Evolutionary conservation across 2,888 invertebrate genomes (phyloP).

Genomic region (Stegophylla sp.): DNA sequence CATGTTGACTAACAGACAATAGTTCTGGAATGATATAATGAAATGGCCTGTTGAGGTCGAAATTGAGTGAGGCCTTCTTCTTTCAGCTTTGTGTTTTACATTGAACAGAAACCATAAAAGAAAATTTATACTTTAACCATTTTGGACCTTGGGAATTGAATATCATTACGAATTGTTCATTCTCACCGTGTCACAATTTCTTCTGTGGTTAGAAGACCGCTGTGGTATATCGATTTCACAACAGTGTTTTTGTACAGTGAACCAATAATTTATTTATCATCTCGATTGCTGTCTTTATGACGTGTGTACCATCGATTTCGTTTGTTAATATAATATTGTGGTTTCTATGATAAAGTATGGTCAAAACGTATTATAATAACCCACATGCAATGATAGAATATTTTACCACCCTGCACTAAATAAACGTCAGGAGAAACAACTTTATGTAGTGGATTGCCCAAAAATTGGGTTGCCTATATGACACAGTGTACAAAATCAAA

Average conservation of each 20-base stretch:
- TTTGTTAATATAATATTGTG: background rate
- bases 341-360: conserved; percentile 15
- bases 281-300: conserved; percentile 7
- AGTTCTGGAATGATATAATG: too few species aligned
- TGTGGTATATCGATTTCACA: conserved; percentile 29
- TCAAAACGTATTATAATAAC: background rate
- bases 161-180: background rate
- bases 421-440: background rate
- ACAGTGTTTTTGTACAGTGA: background rate
- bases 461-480: too few species aligned
- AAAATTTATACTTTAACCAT: background rate
- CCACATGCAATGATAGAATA: too few species aligned
- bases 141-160: conserved; percentile 10
- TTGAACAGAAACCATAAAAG: conserved; percentile 2
- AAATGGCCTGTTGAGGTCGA: background rate
- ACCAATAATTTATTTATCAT: conserved; percentile 34
- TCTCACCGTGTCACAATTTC: conserved; percentile 17
- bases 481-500: conserved; percentile 13
- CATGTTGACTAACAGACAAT: too few species aligned
- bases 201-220: conserved; percentile 5
- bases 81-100: background rate
- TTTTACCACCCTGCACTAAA: too few species aligned
- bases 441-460: conserved; percentile 1
- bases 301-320: background rate
- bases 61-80: conserved; percentile 1